Evolutionary conservation across 2,888 invertebrate species (phyloP).

Genomic region (Melipona bicolor): DNA sequence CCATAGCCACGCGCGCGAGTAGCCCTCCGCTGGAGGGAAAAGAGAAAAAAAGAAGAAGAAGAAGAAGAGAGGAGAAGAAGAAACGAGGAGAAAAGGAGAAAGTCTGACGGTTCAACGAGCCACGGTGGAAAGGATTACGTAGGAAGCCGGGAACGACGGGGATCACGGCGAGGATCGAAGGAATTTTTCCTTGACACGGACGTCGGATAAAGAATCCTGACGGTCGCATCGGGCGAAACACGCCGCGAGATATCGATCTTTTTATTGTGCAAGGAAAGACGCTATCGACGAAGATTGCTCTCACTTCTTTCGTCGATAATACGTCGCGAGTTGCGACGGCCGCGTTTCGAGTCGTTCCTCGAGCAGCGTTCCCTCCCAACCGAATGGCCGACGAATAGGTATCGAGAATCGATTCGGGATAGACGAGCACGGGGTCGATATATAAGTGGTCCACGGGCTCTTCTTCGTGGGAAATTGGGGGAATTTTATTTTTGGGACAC

Average conservation of each 20-base stretch:
- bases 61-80: background rate
- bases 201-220: slow-evolving; percentile 68
- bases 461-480: slow-evolving; percentile 3
- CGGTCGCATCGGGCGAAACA: slow-evolving; percentile 61
- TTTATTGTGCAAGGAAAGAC: slow-evolving; percentile 41
- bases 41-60: background rate
- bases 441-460: slow-evolving; percentile 9
- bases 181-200: slow-evolving; percentile 70
- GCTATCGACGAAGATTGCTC: slow-evolving; percentile 50
- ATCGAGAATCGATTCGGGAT: slow-evolving; percentile 28
- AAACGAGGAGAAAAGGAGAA: background rate
- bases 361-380: background rate
- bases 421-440: slow-evolving; percentile 37
- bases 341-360: slow-evolving; percentile 32
- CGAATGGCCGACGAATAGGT: slow-evolving; percentile 42
- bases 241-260: slow-evolving; percentile 56
- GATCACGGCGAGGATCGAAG: slow-evolving; percentile 58
- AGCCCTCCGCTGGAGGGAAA: background rate
- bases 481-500: slow-evolving; percentile 1
- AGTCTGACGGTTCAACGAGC: slow-evolving; percentile 36
- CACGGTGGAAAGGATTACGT: slow-evolving; percentile 58
- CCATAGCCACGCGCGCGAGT: slow-evolving; percentile 12
- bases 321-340: slow-evolving; percentile 41
- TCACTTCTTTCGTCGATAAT: slow-evolving; percentile 51
- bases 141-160: slow-evolving; percentile 57